phyloP scores from a whole-genome alignment of 2,797 vertebrate genomes.

The Rhincodon typus region DNA sequence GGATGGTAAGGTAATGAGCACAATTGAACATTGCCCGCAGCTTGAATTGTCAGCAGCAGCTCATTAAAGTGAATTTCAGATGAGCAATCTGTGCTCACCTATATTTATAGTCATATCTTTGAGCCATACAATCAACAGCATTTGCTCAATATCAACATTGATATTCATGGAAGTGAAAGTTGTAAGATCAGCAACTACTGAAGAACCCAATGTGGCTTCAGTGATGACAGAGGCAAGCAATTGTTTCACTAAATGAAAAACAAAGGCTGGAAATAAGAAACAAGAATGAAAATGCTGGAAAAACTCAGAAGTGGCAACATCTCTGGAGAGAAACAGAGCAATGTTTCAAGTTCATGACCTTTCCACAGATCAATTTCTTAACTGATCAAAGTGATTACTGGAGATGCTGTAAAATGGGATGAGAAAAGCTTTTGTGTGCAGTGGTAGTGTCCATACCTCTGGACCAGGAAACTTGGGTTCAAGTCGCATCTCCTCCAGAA shows the following conservation, averaged over 20 bases:
- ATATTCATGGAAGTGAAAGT: not conserved
- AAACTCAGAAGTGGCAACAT: too few species aligned
- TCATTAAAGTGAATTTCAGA: not conserved
- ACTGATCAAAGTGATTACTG: not conserved
- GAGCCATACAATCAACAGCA: not conserved
- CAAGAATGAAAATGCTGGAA: too few species aligned
- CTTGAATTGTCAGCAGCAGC: not conserved
- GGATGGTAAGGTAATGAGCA: not conserved
- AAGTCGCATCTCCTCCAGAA: too few species aligned
- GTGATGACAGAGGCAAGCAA: not conserved
- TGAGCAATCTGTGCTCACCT: not conserved
- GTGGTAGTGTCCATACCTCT: too few species aligned
- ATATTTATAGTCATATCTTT: not conserved
- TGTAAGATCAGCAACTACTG: not conserved
- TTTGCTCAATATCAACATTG: not conserved
- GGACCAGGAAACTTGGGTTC: too few species aligned
- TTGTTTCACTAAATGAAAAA: too few species aligned
- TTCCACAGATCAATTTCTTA: too few species aligned
- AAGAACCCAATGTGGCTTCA: not conserved
- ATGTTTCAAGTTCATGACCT: too few species aligned
- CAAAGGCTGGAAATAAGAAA: too few species aligned
- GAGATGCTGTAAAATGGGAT: not conserved
- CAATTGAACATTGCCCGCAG: not conserved
- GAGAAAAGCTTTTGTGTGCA: not conserved
- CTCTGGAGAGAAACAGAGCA: too few species aligned